Evolutionary conservation across 2,113 vertebrate species (phyloP).

Genomic region (Serilophus lunatus): DNA sequence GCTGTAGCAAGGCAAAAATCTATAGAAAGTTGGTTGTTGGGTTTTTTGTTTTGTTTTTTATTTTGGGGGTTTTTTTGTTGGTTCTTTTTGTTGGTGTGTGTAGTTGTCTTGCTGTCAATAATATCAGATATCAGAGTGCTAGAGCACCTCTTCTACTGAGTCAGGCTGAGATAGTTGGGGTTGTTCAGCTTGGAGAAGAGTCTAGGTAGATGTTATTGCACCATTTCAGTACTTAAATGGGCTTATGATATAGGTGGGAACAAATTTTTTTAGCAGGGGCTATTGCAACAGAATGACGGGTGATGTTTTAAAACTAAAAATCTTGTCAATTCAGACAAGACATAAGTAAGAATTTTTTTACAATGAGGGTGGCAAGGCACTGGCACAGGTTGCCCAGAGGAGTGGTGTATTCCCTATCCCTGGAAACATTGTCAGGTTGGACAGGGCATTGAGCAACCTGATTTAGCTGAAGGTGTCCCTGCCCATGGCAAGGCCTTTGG

Average conservation of each 20-base stretch:
- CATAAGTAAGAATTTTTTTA: not conserved
- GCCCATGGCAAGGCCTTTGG: not conserved
- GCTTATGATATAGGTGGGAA: not conserved
- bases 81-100: too few relatives aligned
- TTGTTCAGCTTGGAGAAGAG: not conserved
- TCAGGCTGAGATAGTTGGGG: not conserved
- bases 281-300: not conserved
- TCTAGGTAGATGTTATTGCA: rapidly evolving
- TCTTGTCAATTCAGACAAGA: rapidly evolving
- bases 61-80: too few relatives aligned
- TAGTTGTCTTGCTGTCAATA: not conserved
- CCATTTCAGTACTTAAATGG: not conserved
- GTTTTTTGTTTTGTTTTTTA: not conserved
- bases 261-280: not conserved
- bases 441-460: not conserved
- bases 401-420: not conserved
- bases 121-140: not conserved
- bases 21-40: not conserved
- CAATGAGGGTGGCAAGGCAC: not conserved
- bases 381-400: not conserved
- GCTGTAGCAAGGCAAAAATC: not conserved
- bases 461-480: not conserved
- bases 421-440: not conserved
- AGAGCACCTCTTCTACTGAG: rapidly evolving
- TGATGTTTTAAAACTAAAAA: not conserved